Base-by-base conservation (phyloP, 2,888 invertebrate species). In the Zootermopsis nevadensis region DNA sequence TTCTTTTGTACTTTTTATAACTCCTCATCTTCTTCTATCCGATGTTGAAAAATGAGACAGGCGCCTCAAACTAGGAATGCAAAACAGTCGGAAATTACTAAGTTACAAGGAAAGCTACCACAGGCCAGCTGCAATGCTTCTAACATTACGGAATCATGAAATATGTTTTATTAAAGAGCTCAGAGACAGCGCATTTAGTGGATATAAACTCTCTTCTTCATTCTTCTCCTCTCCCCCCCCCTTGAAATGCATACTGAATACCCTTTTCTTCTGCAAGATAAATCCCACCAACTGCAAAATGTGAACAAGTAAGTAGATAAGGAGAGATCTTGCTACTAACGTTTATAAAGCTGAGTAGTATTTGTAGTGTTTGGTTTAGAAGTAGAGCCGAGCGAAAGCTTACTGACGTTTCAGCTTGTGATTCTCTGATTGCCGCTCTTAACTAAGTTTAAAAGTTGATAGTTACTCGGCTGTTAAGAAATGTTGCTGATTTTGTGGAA, bases 141-240 rank as follows among this genome's bases (percentile, higher is more conserved):
- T 22, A 69, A 31, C 69, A 69, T 69, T 69, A 69, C 69, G 19
- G 69, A 69, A 69, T 69, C 69, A 69, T 33, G 69, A 69, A 69
- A 69, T 31, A 69, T 69, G 69, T 69, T 69, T 69, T 69, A 69
- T 33, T 69, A 69, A 69, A 69, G 69, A 69, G 69, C 69, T 69
- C 33, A 60, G n/a, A 60, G 60, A n/a, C 60, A n/a, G 27, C 60
- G 24, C n/a, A 69, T 69, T 69, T 69, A 69, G 69, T 7, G 69
- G 69, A 69, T 69, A 69, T 69, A 69, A 69, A 33, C 69, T 15
- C 33, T 1, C 33, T 69, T 33, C 33, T 31, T 0, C 69, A 3
- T 22, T 30, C 33, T 69, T 69, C 33, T 19, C 10, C 10, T n/a
- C n/a, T n/a, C n/a, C n/a, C 10, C 27, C 8, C 24, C 12, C 12